Percentiles rank a stretch among this genome's conserved stretches.
Conservation (phyloP, 2,888 invertebrate genomes). For the Pemphredon lugubris region DNA sequence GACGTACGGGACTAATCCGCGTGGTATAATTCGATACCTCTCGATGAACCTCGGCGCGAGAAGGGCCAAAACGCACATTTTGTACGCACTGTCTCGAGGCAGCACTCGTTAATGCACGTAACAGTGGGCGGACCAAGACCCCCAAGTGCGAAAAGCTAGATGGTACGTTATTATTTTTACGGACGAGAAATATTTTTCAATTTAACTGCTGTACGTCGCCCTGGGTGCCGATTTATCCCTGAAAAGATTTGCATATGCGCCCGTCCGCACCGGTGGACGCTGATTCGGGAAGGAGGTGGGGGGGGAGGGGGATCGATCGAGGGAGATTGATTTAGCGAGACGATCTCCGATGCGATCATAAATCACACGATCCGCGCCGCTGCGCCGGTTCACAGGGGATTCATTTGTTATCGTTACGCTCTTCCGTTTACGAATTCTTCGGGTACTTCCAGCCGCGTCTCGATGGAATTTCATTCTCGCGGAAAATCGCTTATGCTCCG, state of each 20-base stretch:
- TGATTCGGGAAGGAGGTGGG: slow-evolving; percentile 4
- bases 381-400: slow-evolving; percentile 26
- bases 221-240: slow-evolving; percentile 48
- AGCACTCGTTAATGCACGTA: slow-evolving; percentile 48
- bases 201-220: slow-evolving; percentile 46
- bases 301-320: slow-evolving; percentile 39
- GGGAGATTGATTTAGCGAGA: slow-evolving; percentile 55
- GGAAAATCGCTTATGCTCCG: too few species aligned
- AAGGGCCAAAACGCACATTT: slow-evolving; percentile 17
- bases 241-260: slow-evolving; percentile 34
- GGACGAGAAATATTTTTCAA: slow-evolving; percentile 47
- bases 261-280: not conserved
- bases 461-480: too few species aligned
- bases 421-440: slow-evolving; percentile 18
- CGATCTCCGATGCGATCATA: slow-evolving; percentile 34
- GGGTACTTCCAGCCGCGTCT: not conserved
- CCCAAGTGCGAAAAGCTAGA: slow-evolving; percentile 56
- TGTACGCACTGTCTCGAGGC: slow-evolving; percentile 14
- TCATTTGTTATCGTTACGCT: slow-evolving; percentile 57
- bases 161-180: slow-evolving; percentile 51
- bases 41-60: slow-evolving; percentile 18
- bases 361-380: slow-evolving; percentile 48
- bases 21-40: slow-evolving; percentile 45
- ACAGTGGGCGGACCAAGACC: slow-evolving; percentile 47
- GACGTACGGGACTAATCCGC: slow-evolving; percentile 33